Evolutionary conservation across 2,797 vertebrate genomes (phyloP), one percentile per base, ranked within the genome.

Genomic region (Brachyalestes nurse): DNA sequence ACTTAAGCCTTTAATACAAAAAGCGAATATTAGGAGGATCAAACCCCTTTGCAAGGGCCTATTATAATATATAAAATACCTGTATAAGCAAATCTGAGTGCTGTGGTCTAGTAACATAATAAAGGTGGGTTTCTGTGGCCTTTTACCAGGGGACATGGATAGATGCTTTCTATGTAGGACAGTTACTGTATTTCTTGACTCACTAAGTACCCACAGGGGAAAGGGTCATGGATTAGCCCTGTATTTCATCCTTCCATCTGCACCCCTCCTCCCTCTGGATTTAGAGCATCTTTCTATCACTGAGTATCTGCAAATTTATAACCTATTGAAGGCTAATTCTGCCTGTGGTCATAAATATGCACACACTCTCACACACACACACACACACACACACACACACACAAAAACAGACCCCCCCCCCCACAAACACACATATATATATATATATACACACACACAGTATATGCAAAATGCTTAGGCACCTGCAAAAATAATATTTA

Each of bases 261-360:
- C 83, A 84, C 82, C 90, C 86, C 86, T 64, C 69, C 75, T 78
- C 61, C 75, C 64, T 84, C 71, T 61, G 61, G 84, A 78, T 91
- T 89, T 81, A 87, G 87, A 88, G 83, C 47, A 73, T 71, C 25
- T 79, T 83, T 72, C 80, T 74, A 82, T 78, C 64, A 82, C 86
- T 67, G 72, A 79, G 84, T 60, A 80, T 87, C 88, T 74, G 86
- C 79, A 78, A 80, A 90, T 89, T 85, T 87, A 90, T 89, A 88
- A 89, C 88, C 84, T 90, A 90, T 88, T 90, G 90, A 89, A 89
- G 87, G 25, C 51, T 25, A 72, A 88, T 87, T 88, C 85, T 84
- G 1, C 70, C 91, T 90, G 88, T 93, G 94, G 95, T 93, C 95
- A 91, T 94, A 94, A 95, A 95, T 94, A 94, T 91, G 87, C 75